These are phyloP conservation scores for Hafferia zeledoni DNA, from an alignment of 2,797 vertebrate species.

Conservation along the genomic window DNA sequence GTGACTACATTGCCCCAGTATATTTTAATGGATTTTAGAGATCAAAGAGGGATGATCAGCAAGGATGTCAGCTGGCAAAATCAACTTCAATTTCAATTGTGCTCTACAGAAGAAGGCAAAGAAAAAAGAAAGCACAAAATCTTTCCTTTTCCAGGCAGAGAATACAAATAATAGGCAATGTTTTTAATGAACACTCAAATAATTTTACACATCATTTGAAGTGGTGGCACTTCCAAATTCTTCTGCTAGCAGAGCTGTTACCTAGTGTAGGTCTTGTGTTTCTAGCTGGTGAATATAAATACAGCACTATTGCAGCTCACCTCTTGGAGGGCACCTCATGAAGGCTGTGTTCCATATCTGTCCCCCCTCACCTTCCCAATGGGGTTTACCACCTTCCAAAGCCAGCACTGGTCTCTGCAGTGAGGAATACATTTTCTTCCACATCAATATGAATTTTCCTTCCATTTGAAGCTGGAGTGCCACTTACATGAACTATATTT, in stretches of 20 bases:
- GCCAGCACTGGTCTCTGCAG: neutral
- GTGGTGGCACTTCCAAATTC: neutral
- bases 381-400: neutral
- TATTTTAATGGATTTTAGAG: neutral
- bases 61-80: neutral
- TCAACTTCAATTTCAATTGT: neutral
- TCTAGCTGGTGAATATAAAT: neutral
- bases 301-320: neutral
- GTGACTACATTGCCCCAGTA: neutral
- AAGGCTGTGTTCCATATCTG: neutral
- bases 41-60: neutral
- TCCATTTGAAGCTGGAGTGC: neutral
- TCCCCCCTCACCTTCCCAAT: neutral
- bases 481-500: neutral
- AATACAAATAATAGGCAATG: neutral
- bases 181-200: neutral
- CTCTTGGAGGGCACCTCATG: rapidly evolving
- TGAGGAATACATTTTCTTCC: neutral
- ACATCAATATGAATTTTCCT: neutral
- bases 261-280: neutral
- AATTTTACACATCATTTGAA: neutral
- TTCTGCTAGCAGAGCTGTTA: neutral
- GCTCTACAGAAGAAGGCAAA: neutral
- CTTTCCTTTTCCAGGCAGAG: neutral
- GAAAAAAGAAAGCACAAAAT: neutral